Evolutionary conservation across 2,888 invertebrate genomes (phyloP).

Genomic region (Chironomus riparius): DNA sequence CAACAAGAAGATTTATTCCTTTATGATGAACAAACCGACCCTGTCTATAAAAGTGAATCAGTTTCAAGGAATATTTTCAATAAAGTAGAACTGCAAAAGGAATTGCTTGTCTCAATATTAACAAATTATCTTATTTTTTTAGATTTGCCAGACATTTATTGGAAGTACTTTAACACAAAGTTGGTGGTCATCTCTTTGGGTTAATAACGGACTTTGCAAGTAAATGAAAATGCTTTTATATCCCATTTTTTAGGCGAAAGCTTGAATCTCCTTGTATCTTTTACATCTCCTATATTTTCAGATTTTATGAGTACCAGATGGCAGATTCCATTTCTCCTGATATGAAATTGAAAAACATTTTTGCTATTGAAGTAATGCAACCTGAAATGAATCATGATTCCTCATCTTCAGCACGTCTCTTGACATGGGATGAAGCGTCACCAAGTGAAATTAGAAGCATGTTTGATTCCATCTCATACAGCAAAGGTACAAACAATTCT

Average conservation of each 20-base stretch:
- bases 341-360: background rate
- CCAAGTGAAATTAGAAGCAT: background rate
- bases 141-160: conserved; percentile 17
- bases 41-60: background rate
- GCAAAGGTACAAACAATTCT: background rate
- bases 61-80: background rate
- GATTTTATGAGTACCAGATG: conserved; percentile 21
- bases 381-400: background rate
- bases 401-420: background rate
- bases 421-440: background rate
- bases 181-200: background rate
- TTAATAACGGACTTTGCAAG: conserved; percentile 16
- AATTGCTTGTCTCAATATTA: too few relatives aligned
- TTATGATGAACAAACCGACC: background rate
- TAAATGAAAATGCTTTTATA: background rate
- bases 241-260: too few relatives aligned
- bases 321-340: background rate
- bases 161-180: background rate
- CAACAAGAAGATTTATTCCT: conserved; percentile 47
- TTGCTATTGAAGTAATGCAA: conserved; percentile 4
- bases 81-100: too few relatives aligned
- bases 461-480: conserved; percentile 10
- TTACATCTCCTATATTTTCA: too few relatives aligned
- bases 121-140: too few relatives aligned
- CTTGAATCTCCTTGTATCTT: too few relatives aligned